Evolutionary conservation across 2,113 vertebrate species (phyloP), one percentile per base, ranked within the genome.

Genomic region (Macrotus californicus): DNA sequence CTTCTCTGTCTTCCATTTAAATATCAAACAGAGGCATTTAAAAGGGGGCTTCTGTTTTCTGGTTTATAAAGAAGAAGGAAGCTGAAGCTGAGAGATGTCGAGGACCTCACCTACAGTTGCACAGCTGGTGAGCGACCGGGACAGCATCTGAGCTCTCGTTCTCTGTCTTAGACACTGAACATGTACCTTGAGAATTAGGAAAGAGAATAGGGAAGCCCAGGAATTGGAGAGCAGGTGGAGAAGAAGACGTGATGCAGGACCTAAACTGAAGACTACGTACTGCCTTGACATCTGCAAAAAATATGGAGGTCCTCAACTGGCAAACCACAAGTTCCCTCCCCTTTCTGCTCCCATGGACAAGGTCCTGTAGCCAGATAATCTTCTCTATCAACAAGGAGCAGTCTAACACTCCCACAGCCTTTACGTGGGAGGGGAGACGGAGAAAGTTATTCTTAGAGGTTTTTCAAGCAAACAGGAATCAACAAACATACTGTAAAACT

Each of bases 271-370:
- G 21, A 14, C 13, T 21, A 34, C 0, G 0, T 64, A 48, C 36
- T 34, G 15, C 36, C 36, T 19, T 13, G 83, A 80, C 24, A 46
- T 39, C 89, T 75, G 87, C 50, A 43, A 75, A 87, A 93, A 93
- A 22, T 1, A 10, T 5, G 29, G 21, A 10, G 19, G 9, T 0
- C 24, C 79, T 88, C 76, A 11, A 36, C 19, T 0, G 12, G n/a
- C 31, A n/a, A 16, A 21, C 10, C n/a, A 5, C 4, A 64, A 48
- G 43, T 16, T 76, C 61, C 43, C n/a, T 21, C 34, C 7, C 1
- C 21, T 6, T 9, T 56, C 31, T 7, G 0, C 67, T 88, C n/a
- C 66, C 0, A 0, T 0, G 4, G 24, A 43, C 3, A 1, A 67
- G 14, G 46, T 18, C 39, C 59, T 88, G 41, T 34, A 29, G 50